A percentile compares a stretch with the other conserved stretches of the same genome.
Evolutionary conservation across 2,113 vertebrate species (phyloP).

Genomic region (Antechinus stuartii): DNA sequence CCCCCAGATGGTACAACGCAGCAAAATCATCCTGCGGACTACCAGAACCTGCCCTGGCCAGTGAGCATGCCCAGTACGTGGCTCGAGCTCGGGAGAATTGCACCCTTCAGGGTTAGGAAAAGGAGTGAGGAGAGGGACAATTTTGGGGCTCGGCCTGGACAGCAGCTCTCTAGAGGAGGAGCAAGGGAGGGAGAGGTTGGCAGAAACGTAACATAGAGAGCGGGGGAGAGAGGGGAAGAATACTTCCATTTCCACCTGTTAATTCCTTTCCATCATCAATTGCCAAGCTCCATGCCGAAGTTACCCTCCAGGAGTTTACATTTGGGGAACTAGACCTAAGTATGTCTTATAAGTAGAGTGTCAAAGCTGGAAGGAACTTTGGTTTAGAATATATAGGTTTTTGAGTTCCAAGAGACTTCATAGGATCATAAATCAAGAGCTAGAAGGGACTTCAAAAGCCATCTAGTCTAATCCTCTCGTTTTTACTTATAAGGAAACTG

Average conservation of each 20-base stretch:
- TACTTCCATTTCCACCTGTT: background rate
- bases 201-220: background rate
- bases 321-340: background rate
- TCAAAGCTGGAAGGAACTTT: background rate
- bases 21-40: conserved; percentile 25
- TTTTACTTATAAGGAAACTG: background rate
- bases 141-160: background rate
- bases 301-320: background rate
- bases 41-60: background rate
- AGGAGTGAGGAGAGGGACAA: background rate
- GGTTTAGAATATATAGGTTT: background rate
- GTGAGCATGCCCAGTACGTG: conserved; percentile 67
- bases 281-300: background rate
- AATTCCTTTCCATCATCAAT: background rate
- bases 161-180: background rate
- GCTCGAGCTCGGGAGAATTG: conserved; percentile 33
- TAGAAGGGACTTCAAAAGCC: background rate
- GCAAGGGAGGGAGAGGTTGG: background rate
- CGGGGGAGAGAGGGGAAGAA: background rate
- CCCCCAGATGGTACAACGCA: background rate
- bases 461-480: background rate
- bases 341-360: background rate
- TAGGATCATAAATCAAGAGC: background rate
- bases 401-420: background rate
- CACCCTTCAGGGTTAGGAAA: conserved; percentile 42